These are phyloP conservation scores for Dryococelus australis DNA, from an alignment of 2,888 invertebrate genomes.

Conservation along the genomic window DNA sequence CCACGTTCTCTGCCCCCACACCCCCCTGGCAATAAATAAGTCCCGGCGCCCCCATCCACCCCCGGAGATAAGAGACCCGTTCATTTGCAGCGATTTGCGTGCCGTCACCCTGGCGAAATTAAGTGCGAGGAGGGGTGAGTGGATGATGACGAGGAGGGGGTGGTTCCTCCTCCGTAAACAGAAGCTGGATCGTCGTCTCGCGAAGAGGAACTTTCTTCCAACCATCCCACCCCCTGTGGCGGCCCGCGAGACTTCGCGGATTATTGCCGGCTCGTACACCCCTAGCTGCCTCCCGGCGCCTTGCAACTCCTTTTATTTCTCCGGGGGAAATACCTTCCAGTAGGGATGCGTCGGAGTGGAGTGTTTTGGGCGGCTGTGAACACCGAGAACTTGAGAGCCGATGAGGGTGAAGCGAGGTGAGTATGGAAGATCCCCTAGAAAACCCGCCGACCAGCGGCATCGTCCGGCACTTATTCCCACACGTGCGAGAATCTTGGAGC, in stretches of 20 bases:
- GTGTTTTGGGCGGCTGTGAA: no score
- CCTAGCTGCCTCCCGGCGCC: not conserved
- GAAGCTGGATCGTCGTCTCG: not conserved
- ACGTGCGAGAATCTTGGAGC: no score
- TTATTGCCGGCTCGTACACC: not conserved
- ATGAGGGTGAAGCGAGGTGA: no score
- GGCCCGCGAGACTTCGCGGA: not conserved
- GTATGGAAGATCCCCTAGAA: no score
- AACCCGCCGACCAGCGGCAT: no score
- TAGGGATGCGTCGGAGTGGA: not conserved
- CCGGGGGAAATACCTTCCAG: not conserved
- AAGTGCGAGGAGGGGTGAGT: not conserved
- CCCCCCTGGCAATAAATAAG: not conserved
- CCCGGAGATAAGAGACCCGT: not conserved
- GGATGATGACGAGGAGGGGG: not conserved
- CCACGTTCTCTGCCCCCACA: not conserved
- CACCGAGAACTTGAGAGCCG: no score
- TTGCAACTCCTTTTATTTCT: not conserved
- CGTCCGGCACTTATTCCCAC: no score
- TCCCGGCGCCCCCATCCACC: not conserved
- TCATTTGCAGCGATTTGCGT: constrained; percentile 16
- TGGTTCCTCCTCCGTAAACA: not conserved
- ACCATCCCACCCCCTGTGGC: not conserved
- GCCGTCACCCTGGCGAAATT: not conserved
- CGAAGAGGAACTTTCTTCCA: not conserved